phyloP scores from a whole-genome alignment of 1,140 invertebrate species.

The Drosophila ananassae region DNA sequence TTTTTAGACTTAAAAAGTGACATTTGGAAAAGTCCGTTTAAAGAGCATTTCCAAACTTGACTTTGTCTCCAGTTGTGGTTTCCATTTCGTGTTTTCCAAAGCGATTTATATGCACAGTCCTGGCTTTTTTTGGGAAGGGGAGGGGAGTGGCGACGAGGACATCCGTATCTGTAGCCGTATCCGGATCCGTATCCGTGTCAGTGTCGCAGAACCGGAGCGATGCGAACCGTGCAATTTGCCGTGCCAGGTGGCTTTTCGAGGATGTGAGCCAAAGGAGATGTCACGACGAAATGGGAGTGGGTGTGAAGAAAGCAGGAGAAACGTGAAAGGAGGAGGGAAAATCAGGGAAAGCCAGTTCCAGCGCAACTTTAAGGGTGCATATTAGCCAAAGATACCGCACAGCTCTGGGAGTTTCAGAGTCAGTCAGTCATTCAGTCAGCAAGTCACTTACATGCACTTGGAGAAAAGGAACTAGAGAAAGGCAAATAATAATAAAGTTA shows the following conservation, averaged over 20 bases:
- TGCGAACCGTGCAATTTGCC: constrained; percentile 46
- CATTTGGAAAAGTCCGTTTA: not conserved
- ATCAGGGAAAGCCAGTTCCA: constrained; percentile 4
- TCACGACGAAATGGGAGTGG: not conserved
- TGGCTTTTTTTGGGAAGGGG: not conserved
- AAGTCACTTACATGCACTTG: constrained; percentile 13
- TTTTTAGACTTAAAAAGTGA: no score
- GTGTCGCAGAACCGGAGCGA: constrained; percentile 3
- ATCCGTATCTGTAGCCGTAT: not conserved
- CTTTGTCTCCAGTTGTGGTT: constrained; percentile 2
- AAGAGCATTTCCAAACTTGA: constrained; percentile 10
- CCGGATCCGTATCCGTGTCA: constrained; percentile 22
- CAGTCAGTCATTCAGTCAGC: constrained; percentile 20
- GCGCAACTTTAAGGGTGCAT: constrained; percentile 44
- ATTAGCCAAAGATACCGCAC: constrained; percentile 40
- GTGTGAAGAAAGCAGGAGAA: constrained; percentile 1
- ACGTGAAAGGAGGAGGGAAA: not conserved
- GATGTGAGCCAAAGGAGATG: not conserved
- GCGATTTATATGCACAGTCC: constrained; percentile 46
- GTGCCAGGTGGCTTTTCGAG: constrained; percentile 12
- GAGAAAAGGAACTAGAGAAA: not conserved
- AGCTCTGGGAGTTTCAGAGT: constrained; percentile 4
- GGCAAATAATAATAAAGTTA: not conserved
- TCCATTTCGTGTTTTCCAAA: constrained; percentile 10
- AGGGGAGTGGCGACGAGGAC: not conserved